phyloP scores from a whole-genome alignment of 1,140 invertebrate species.

The Contarinia nasturtii region DNA sequence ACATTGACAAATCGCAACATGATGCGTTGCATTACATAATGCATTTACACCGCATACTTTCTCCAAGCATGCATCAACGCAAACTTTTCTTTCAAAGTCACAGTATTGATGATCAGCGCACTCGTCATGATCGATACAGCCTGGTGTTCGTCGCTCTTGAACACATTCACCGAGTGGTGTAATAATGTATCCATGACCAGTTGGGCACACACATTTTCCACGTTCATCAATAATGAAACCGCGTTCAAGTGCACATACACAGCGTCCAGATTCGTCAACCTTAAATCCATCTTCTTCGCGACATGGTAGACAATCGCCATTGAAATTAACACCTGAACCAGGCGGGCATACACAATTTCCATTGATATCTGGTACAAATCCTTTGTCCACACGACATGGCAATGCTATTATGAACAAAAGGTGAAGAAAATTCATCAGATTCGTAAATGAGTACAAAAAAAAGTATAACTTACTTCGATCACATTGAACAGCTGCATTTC shows the following conservation, averaged over 20 bases:
- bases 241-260: constrained; percentile 56
- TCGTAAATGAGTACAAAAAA: constrained; percentile 1
- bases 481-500: constrained; percentile 59
- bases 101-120: constrained; percentile 62
- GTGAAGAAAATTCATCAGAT: too few species aligned
- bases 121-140: constrained; percentile 52
- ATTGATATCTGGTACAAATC: constrained; percentile 42
- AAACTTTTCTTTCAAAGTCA: constrained; percentile 41
- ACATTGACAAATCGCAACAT: constrained; percentile 59
- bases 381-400: constrained; percentile 50
- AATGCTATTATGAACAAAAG: constrained; percentile 17
- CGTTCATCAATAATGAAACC: constrained; percentile 54
- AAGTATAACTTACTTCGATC: constrained; percentile 39
- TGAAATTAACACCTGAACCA: constrained; percentile 51
- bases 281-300: constrained; percentile 45
- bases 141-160: constrained; percentile 26
- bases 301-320: constrained; percentile 58
- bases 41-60: constrained; percentile 54
- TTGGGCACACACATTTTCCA: constrained; percentile 58
- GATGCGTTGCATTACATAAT: constrained; percentile 56
- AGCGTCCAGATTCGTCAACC: constrained; percentile 53
- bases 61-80: constrained; percentile 52
- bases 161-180: constrained; percentile 45
- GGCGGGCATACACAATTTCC: constrained; percentile 57
- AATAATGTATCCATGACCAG: constrained; percentile 45